Evolutionary conservation across 1,140 invertebrate genomes (phyloP).

Genomic region (Drosophila sp.): DNA sequence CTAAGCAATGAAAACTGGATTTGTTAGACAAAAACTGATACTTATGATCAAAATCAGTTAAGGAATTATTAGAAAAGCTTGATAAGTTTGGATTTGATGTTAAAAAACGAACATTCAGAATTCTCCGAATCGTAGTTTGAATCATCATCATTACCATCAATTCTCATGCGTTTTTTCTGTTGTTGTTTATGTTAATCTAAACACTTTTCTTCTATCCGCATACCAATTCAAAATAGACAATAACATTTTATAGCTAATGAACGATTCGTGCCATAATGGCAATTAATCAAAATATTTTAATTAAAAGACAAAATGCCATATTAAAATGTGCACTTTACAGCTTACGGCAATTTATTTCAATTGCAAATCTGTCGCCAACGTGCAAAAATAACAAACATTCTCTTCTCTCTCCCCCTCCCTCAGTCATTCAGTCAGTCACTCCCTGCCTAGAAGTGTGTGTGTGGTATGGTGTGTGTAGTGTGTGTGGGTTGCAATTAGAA

Average conservation of each 20-base stretch:
- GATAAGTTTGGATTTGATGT: no score
- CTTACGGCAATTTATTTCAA: constrained; percentile 60
- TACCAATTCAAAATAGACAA: constrained; percentile 11
- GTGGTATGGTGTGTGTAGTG: constrained; percentile 35
- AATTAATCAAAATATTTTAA: constrained; percentile 73
- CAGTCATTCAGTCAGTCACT: no score
- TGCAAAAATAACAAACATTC: constrained; percentile 61
- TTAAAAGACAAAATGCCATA: constrained; percentile 77
- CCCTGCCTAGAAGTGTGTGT: constrained; percentile 12
- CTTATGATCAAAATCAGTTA: no score
- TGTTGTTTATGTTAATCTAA: constrained; percentile 7
- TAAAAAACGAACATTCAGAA: no score
- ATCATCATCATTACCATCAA: constrained; percentile 16
- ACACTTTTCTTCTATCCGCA: constrained; percentile 3
- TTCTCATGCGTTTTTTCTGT: background rate
- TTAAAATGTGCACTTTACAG: constrained; percentile 73
- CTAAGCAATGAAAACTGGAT: constrained; percentile 17
- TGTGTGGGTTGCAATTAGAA: constrained; percentile 62
- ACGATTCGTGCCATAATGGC: constrained; percentile 51
- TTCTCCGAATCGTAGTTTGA: background rate
- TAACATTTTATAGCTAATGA: constrained; percentile 61
- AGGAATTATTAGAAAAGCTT: no score
- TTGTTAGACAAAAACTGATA: no score
- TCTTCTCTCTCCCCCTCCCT: background rate
- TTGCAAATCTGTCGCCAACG: constrained; percentile 72